phyloP scores from a whole-genome alignment of 2,797 vertebrate genomes.

The Sebastes iracundus region DNA sequence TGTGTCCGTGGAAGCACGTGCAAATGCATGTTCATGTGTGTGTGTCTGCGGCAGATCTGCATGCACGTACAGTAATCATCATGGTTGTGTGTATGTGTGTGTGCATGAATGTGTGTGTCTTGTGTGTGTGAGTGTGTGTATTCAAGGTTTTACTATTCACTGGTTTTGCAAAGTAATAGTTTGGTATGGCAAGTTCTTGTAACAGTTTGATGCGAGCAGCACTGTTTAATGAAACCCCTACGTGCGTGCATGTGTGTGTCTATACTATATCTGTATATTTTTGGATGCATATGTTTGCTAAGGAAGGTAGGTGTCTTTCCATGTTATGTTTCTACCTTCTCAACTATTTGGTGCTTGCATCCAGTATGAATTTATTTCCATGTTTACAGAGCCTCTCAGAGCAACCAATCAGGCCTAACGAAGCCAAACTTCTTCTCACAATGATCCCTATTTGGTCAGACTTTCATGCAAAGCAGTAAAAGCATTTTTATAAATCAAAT shows the following conservation, averaged over 20 bases:
- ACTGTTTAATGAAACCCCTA: neutral
- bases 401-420: neutral
- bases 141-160: neutral
- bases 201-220: neutral
- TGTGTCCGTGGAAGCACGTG: constrained; percentile 7
- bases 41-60: neutral
- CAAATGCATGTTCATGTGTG: constrained; percentile 16
- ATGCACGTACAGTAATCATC: constrained; percentile 7
- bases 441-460: neutral
- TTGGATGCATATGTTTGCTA: neutral
- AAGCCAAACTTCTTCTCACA: neutral
- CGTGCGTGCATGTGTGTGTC: neutral
- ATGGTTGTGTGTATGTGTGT: constrained; percentile 1
- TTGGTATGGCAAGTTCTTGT: neutral
- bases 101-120: neutral
- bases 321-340: neutral
- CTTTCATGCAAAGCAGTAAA: neutral
- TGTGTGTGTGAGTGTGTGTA: neutral
- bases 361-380: neutral
- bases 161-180: neutral
- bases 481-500: neutral
- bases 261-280: neutral
- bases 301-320: neutral
- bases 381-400: constrained; percentile 19
- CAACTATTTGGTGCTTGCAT: neutral